These are phyloP conservation scores for Arbacia lixula DNA, from an alignment of 53 echinoderm and acorn worm genomes.

Conservation along the genomic window DNA sequence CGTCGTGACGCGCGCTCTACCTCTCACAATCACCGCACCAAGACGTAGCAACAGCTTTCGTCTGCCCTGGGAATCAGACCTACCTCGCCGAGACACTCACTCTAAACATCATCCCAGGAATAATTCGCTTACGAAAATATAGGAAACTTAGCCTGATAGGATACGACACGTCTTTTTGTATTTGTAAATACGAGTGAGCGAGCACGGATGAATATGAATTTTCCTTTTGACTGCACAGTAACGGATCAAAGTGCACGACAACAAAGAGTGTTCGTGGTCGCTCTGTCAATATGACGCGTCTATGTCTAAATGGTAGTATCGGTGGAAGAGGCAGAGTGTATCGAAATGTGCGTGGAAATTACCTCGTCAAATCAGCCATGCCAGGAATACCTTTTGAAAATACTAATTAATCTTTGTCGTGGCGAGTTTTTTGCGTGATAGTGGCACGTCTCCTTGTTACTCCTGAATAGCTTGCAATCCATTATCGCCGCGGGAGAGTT, in stretches of 20 bases:
- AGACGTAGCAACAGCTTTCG: too few relatives aligned
- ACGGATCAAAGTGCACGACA: slow-evolving; percentile 16
- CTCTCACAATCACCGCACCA: too few relatives aligned
- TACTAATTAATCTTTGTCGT: not conserved
- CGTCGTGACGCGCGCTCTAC: too few relatives aligned
- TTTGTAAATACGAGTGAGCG: too few relatives aligned
- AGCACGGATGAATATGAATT: too few relatives aligned
- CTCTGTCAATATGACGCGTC: not conserved
- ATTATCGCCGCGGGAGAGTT: slow-evolving; percentile 16
- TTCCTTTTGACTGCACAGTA: not conserved
- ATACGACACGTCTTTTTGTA: too few relatives aligned
- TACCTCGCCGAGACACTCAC: too few relatives aligned
- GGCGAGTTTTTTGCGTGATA: not conserved
- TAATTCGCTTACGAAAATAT: too few relatives aligned
- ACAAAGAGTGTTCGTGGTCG: not conserved
- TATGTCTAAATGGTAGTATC: not conserved
- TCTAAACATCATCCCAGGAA: too few relatives aligned
- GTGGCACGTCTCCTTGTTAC: not conserved
- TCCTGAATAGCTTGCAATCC: not conserved
- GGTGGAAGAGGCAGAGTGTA: not conserved
- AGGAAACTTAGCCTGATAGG: too few relatives aligned
- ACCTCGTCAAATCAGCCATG: not conserved
- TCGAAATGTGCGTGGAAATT: slow-evolving; percentile 9
- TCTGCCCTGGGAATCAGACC: too few relatives aligned
- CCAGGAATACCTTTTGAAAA: too few relatives aligned